Conservation (phyloP, 2,888 invertebrate genomes). For the Epinotia bilunana region DNA sequence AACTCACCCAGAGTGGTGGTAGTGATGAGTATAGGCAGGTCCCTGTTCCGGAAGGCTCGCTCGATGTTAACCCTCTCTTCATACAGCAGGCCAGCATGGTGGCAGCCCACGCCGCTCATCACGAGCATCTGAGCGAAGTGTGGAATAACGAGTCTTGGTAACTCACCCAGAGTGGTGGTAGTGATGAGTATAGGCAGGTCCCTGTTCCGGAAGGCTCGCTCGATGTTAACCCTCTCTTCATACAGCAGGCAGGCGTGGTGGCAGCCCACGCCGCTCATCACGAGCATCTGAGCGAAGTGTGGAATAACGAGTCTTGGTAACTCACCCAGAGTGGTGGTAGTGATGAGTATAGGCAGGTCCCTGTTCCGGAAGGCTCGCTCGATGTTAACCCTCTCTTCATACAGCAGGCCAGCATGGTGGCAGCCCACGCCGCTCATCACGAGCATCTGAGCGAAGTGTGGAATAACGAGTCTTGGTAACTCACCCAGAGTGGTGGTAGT, state of each 20-base stretch:
- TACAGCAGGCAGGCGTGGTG: slow-evolving; percentile 91
- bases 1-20: slow-evolving; percentile 86
- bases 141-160: slow-evolving; percentile 45
- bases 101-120: slow-evolving; percentile 88
- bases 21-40: slow-evolving; percentile 88
- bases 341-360: slow-evolving; percentile 87
- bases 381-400: slow-evolving; percentile 86
- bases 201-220: slow-evolving; percentile 87
- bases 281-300: slow-evolving; percentile 25
- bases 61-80: slow-evolving; percentile 88
- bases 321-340: slow-evolving; percentile 87
- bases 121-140: slow-evolving; percentile 60
- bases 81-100: slow-evolving; percentile 90
- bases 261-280: slow-evolving; percentile 88
- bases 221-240: slow-evolving; percentile 87
- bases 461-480: no score
- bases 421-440: slow-evolving; percentile 88
- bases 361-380: slow-evolving; percentile 88
- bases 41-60: slow-evolving; percentile 86
- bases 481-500: no score
- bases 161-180: slow-evolving; percentile 86
- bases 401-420: slow-evolving; percentile 91
- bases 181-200: slow-evolving; percentile 88
- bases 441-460: slow-evolving; percentile 60
- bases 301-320: not conserved